Evolutionary conservation across 2,888 invertebrate species (phyloP).

Genomic region (Aspidapion aeneum): DNA sequence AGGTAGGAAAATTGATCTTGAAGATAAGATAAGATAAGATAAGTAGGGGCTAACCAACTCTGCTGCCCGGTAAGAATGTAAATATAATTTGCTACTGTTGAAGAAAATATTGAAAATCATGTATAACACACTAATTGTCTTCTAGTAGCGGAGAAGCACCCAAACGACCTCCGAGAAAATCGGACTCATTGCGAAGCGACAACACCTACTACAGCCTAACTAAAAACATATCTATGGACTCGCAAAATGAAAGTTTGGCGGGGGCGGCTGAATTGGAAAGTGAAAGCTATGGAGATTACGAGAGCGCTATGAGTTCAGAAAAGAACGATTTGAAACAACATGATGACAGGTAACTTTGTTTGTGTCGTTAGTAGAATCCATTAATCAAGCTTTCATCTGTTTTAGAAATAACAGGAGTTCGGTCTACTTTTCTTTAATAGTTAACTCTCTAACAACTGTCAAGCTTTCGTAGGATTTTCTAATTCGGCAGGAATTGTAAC

Average conservation of each 20-base stretch:
- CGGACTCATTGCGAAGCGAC: constrained; percentile 56
- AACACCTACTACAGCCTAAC: constrained; percentile 58
- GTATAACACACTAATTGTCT: neutral
- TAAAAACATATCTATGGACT: constrained; percentile 57
- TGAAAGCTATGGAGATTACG: constrained; percentile 64
- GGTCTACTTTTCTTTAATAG: too few species aligned
- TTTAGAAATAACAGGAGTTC: too few species aligned
- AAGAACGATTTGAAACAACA: constrained; percentile 33
- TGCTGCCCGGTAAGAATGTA: too few species aligned
- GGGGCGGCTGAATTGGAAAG: constrained; percentile 55
- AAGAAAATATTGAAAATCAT: neutral
- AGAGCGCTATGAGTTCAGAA: constrained; percentile 59
- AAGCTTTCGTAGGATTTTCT: too few species aligned
- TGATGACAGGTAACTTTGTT: neutral
- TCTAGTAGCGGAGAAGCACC: constrained; percentile 54
- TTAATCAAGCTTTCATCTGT: too few species aligned
- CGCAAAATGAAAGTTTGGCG: constrained; percentile 51
- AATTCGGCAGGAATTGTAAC: too few species aligned
- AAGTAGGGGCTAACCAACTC: too few species aligned
- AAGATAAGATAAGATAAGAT: too few species aligned
- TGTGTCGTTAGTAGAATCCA: too few species aligned
- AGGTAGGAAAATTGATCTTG: neutral
- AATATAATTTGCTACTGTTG: too few species aligned
- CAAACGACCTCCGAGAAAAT: constrained; percentile 60
- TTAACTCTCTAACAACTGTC: too few species aligned